Percentiles rank a stretch among this genome's conserved stretches.
Evolutionary conservation across 2,797 vertebrate species (phyloP).

Genomic region (Etheostoma nigrum): DNA sequence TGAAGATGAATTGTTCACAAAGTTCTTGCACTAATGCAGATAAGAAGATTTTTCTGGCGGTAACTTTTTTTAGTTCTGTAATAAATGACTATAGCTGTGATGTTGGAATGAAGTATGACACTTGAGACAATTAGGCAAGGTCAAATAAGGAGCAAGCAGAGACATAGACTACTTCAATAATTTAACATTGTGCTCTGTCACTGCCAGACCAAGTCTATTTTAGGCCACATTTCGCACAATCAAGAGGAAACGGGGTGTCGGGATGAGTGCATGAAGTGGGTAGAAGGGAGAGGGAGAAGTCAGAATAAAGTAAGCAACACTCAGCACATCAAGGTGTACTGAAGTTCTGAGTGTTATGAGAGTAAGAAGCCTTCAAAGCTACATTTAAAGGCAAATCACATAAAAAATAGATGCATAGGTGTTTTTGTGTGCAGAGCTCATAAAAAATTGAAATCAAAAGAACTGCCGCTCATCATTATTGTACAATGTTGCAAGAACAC

Average conservation of each 20-base stretch:
- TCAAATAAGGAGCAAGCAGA: conserved; percentile 61
- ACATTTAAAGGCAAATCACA: conserved; percentile 47
- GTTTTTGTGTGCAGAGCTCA: conserved; percentile 47
- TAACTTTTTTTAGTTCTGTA: conserved; percentile 31
- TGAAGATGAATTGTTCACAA: conserved; percentile 50
- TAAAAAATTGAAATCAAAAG: conserved; percentile 51
- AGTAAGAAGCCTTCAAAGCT: conserved; percentile 42
- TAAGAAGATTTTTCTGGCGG: conserved; percentile 19
- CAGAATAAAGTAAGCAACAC: conserved; percentile 1
- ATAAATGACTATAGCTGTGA: conserved; percentile 47
- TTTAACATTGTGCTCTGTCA: conserved; percentile 73
- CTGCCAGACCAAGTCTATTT: conserved; percentile 78
- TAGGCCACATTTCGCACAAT: conserved; percentile 58
- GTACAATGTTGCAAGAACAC: conserved; percentile 8
- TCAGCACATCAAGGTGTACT: background rate
- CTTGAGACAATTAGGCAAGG: conserved; percentile 52
- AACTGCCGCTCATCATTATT: conserved; percentile 33
- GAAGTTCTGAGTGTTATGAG: conserved; percentile 4
- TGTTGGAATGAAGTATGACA: conserved; percentile 50
- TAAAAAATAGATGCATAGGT: conserved; percentile 66
- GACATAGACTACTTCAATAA: conserved; percentile 74
- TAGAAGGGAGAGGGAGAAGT: conserved; percentile 1
- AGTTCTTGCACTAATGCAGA: conserved; percentile 41
- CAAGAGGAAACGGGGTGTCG: conserved; percentile 30
- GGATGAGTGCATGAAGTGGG: conserved; percentile 22